phyloP scores from a whole-genome alignment of 2,888 invertebrate genomes.

The Auanema freiburgensis region DNA sequence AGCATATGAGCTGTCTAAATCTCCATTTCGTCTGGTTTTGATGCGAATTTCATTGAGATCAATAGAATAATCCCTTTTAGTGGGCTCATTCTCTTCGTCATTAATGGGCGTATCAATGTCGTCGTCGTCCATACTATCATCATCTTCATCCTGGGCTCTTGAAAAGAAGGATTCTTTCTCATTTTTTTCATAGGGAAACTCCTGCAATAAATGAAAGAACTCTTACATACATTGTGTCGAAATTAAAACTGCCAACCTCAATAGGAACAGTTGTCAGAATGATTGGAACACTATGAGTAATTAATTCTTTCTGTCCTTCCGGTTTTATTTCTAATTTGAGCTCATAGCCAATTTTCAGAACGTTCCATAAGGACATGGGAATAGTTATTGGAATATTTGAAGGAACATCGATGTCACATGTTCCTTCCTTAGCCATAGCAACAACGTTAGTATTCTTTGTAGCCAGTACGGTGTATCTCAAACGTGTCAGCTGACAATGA shows the following conservation, averaged over 20 bases:
- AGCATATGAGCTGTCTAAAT: conserved; percentile 34
- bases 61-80: conserved; percentile 32
- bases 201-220: not conserved
- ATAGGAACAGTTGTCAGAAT: conserved; percentile 40
- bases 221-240: too few species aligned
- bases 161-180: conserved; percentile 16
- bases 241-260: conserved; percentile 15
- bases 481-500: conserved; percentile 28
- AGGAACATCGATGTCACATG: conserved; percentile 31
- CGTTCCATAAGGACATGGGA: conserved; percentile 49
- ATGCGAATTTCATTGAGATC: conserved; percentile 38
- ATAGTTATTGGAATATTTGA: conserved; percentile 28
- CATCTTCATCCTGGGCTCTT: conserved; percentile 41
- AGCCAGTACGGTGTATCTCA: conserved; percentile 19
- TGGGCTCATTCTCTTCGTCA: conserved; percentile 18
- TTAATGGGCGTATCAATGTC: conserved; percentile 47
- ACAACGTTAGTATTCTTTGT: conserved; percentile 20
- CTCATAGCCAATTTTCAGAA: conserved; percentile 32
- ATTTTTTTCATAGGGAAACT: conserved; percentile 2
- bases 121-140: conserved; percentile 51
- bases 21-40: conserved; percentile 20
- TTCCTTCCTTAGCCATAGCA: conserved; percentile 8
- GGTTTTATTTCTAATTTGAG: conserved; percentile 34
- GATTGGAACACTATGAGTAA: conserved; percentile 37
- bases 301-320: conserved; percentile 28